Conservation (phyloP, 1,140 invertebrate species). For the Drosophila tropicalis region DNA sequence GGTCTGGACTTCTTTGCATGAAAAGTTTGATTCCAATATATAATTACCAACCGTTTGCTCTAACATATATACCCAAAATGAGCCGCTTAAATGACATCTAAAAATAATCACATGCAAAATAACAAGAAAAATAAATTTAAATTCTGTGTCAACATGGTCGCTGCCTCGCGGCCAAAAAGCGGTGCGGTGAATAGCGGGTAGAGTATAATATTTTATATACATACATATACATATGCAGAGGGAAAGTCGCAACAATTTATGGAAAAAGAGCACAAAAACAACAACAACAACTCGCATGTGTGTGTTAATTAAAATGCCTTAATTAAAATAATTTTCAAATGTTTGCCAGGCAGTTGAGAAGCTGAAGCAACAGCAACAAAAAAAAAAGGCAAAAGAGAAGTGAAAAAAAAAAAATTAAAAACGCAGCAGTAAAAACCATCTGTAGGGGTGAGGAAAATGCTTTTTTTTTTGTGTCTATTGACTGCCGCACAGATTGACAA, state of each 20-base stretch:
- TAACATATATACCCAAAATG: constrained; percentile 31
- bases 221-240: background rate
- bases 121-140: constrained; percentile 76
- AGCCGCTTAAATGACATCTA: constrained; percentile 13
- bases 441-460: constrained; percentile 13
- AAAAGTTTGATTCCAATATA: too few relatives aligned
- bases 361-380: constrained; percentile 25
- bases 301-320: constrained; percentile 77
- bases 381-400: constrained; percentile 13
- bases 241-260: constrained; percentile 55
- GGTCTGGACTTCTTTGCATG: too few relatives aligned
- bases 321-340: constrained; percentile 78
- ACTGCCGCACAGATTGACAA: constrained; percentile 69
- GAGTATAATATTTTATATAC: constrained; percentile 45
- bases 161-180: background rate
- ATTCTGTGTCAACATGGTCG: constrained; percentile 71
- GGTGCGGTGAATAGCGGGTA: background rate
- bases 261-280: constrained; percentile 39
- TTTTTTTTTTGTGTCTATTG: constrained; percentile 55
- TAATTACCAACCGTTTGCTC: background rate
- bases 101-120: constrained; percentile 48
- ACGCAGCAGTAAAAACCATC: constrained; percentile 21
- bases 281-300: constrained; percentile 19
- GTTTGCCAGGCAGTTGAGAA: constrained; percentile 48
- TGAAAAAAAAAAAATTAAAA: constrained; percentile 29